phyloP scores from a whole-genome alignment of 1,140 invertebrate species.

The Agraylea sexmaculata region DNA sequence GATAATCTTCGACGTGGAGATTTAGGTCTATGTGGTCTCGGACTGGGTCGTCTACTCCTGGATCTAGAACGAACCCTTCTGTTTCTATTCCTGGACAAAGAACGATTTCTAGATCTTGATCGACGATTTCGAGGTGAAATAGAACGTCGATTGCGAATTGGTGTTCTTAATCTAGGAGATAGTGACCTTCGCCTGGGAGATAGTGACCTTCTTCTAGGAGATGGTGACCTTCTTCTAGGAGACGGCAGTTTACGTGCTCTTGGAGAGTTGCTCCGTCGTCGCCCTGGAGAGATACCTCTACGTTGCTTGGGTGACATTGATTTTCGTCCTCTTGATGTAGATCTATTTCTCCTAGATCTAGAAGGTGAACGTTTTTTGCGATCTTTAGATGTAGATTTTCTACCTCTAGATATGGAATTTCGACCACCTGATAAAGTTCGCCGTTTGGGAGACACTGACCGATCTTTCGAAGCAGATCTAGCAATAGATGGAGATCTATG shows the following conservation, averaged over 20 bases:
- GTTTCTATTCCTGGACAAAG: constrained; percentile 31
- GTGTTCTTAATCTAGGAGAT: constrained; percentile 9
- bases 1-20: constrained; percentile 22
- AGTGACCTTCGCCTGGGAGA: constrained; percentile 8
- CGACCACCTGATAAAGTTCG: neutral
- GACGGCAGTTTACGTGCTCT: constrained; percentile 18
- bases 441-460: constrained; percentile 15
- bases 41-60: constrained; percentile 30
- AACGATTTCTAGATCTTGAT: constrained; percentile 17
- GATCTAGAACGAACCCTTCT: constrained; percentile 22
- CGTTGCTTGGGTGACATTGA: constrained; percentile 24
- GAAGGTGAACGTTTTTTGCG: constrained; percentile 16
- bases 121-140: constrained; percentile 12
- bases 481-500: constrained; percentile 15
- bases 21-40: constrained; percentile 27
- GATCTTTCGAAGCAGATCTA: constrained; percentile 23
- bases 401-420: constrained; percentile 15
- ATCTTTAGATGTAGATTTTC: constrained; percentile 15
- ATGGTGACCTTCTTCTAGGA: constrained; percentile 6
- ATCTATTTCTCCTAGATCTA: constrained; percentile 17
- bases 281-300: neutral
- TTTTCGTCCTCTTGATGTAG: constrained; percentile 19
- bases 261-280: constrained; percentile 23
- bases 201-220: constrained; percentile 3
- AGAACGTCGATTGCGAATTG: constrained; percentile 12